phyloP scores from a whole-genome alignment of 2,797 vertebrate genomes.

The Poeciliopsis presidionis region DNA sequence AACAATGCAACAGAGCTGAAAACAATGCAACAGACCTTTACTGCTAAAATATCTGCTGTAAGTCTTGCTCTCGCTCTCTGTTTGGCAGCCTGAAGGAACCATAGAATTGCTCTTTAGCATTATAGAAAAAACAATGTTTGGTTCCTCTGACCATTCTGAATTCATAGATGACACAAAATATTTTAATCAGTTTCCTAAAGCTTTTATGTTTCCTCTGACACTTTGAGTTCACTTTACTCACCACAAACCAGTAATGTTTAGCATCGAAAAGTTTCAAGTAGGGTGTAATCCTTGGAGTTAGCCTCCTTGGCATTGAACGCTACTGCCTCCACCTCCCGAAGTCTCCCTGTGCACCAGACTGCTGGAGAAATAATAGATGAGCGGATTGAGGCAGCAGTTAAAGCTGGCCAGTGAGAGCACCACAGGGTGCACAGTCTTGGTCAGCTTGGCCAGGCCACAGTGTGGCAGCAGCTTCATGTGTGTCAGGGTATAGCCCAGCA shows the following conservation, averaged over 20 bases:
- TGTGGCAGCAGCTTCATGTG: slow-evolving; percentile 69
- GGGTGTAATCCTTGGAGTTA: background rate
- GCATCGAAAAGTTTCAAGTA: background rate
- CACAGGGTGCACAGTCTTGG: slow-evolving; percentile 70
- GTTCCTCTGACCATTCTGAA: background rate
- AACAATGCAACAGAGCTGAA: background rate
- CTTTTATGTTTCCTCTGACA: background rate
- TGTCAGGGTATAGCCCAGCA: slow-evolving; percentile 77
- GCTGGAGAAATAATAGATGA: slow-evolving; percentile 80
- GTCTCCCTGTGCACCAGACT: slow-evolving; percentile 57
- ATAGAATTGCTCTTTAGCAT: no score
- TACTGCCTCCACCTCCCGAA: slow-evolving; percentile 29
- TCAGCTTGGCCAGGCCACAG: slow-evolving; percentile 68
- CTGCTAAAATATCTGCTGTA: no score
- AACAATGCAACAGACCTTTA: background rate
- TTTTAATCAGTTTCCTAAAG: background rate
- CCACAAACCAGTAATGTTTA: background rate
- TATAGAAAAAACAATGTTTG: no score
- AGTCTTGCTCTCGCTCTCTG: no score
- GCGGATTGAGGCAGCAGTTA: slow-evolving; percentile 81
- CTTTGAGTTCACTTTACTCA: background rate
- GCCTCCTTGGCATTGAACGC: slow-evolving; percentile 42
- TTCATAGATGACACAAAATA: background rate
- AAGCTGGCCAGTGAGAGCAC: slow-evolving; percentile 74
- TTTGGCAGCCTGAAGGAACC: background rate